These are phyloP conservation scores for Laterallus jamaicensis DNA, from an alignment of 2,113 vertebrate genomes.

Conservation along the genomic window DNA sequence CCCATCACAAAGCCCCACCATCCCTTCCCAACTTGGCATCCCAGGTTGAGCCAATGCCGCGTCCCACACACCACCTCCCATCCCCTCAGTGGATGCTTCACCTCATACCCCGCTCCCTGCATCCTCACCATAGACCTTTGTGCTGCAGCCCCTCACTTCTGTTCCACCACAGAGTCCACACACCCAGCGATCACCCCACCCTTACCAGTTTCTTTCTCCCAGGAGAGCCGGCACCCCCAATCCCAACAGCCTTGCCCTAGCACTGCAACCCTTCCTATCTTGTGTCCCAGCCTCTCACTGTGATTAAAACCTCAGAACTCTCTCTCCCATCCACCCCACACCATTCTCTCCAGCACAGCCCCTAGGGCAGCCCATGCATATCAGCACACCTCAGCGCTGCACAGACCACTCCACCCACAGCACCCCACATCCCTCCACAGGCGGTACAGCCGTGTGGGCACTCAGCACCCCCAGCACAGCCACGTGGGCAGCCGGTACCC, in stretches of 20 bases:
- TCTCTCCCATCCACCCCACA: not conserved
- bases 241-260: not conserved
- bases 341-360: not conserved
- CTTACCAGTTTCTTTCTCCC: not conserved
- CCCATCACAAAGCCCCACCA: not conserved
- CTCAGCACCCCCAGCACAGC: not conserved
- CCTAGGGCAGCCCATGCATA: not conserved
- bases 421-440: not conserved
- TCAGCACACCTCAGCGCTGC: not conserved
- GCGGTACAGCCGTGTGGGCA: not conserved
- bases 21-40: not conserved
- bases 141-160: not conserved
- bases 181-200: not conserved
- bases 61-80: not conserved
- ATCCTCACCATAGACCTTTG: rapidly evolving
- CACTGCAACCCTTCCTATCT: not conserved
- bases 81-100: not conserved
- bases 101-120: not conserved
- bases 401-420: not conserved
- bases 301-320: not conserved
- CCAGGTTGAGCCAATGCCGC: not conserved
- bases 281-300: not conserved
- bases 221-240: not conserved
- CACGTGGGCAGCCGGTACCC: not conserved
- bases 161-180: not conserved